Percentiles rank a stretch among this genome's conserved stretches.
Evolutionary conservation across 2,888 invertebrate genomes (phyloP).

Genomic region (Diloba caeruleocephala): DNA sequence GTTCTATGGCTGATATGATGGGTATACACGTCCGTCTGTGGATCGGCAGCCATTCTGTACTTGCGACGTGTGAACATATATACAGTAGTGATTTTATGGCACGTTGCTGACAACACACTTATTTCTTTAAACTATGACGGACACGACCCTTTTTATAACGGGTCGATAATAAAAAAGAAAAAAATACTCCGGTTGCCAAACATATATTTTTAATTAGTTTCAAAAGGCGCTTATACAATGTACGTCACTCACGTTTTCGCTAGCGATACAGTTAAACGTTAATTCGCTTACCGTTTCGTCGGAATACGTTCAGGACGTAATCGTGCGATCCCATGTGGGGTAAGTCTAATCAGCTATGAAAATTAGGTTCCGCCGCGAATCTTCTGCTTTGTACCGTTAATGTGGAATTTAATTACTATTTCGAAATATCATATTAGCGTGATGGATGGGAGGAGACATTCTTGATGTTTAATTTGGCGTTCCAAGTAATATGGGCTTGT

Average conservation of each 20-base stretch:
- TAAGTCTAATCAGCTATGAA: conserved; percentile 88
- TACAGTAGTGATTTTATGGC: too few relatives aligned
- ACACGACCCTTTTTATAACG: too few relatives aligned
- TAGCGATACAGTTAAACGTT: conserved; percentile 40
- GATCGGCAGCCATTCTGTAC: too few relatives aligned
- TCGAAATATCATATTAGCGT: conserved; percentile 78
- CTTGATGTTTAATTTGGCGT: conserved; percentile 77
- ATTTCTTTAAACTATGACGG: too few relatives aligned
- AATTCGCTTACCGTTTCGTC: conserved; percentile 46
- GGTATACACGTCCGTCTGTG: too few relatives aligned
- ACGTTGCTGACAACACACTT: too few relatives aligned
- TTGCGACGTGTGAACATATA: too few relatives aligned
- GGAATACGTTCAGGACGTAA: conserved; percentile 60
- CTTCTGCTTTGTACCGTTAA: conserved; percentile 86
- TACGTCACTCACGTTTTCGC: conserved; percentile 42
- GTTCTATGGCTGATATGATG: too few relatives aligned
- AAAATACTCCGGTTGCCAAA: too few relatives aligned
- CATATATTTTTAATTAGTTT: conserved; percentile 31
- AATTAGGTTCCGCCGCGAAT: conserved; percentile 87
- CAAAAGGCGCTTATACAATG: conserved; percentile 33
- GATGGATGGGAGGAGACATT: conserved; percentile 72
- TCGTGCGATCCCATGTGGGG: conserved; percentile 83
- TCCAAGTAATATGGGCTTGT: conserved; percentile 38
- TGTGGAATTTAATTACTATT: conserved; percentile 88
- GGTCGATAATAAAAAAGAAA: too few relatives aligned